A percentile compares a stretch with the other conserved stretches of the same genome.
phyloP scores from a whole-genome alignment of 1,140 invertebrate species.

The Drosophila ficusphila region DNA sequence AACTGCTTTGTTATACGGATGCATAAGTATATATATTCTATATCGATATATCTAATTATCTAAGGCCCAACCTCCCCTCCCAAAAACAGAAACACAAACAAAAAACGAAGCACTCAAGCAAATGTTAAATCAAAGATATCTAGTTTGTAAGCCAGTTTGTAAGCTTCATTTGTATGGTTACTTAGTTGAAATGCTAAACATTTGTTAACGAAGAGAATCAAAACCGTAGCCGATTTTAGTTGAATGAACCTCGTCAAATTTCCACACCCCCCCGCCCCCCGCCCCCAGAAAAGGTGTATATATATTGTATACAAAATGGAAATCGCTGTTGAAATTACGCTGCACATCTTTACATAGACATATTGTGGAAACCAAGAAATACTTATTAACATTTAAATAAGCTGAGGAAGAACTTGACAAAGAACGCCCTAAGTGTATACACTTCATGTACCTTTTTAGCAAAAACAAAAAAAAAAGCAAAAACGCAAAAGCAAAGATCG shows the following conservation, averaged over 20 bases:
- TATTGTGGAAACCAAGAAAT: constrained; percentile 31
- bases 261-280: neutral
- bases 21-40: constrained; percentile 43
- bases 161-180: constrained; percentile 27
- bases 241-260: constrained; percentile 25
- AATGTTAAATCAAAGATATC: constrained; percentile 79
- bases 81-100: too few relatives aligned
- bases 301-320: constrained; percentile 29
- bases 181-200: constrained; percentile 42
- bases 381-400: constrained; percentile 26
- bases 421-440: constrained; percentile 62
- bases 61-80: constrained; percentile 8
- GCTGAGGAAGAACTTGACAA: constrained; percentile 38
- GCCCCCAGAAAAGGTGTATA: too few relatives aligned
- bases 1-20: constrained; percentile 52
- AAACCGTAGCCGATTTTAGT: constrained; percentile 42
- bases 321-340: constrained; percentile 14
- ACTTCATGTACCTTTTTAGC: constrained; percentile 82
- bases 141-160: constrained; percentile 47
- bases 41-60: constrained; percentile 24
- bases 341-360: constrained; percentile 21
- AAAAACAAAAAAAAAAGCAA: constrained; percentile 38
- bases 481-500: constrained; percentile 31
- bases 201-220: constrained; percentile 32
- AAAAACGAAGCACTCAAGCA: constrained; percentile 77